Base-by-base conservation (phyloP, 2,797 vertebrate species). In the Holocentrus rufus region DNA sequence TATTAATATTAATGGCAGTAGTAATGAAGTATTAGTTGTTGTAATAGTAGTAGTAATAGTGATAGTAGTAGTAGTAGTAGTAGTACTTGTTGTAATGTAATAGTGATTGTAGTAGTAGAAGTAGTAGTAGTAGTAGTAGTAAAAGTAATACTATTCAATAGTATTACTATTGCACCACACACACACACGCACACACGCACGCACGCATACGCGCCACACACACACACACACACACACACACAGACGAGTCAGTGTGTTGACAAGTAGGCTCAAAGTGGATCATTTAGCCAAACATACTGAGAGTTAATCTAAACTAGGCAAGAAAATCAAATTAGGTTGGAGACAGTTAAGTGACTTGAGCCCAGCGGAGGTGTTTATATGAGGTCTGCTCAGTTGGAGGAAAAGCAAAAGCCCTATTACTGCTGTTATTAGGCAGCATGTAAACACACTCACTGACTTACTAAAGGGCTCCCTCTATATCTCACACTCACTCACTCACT, bases 351-450 rank as follows among this genome's bases (percentile, higher is more conserved):
- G 79, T 86, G 54, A 65, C 75, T 79, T 76, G 39, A 60, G 80
- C 72, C 63, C 56, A 6, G 58, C 22, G 0, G 77, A 79, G 79
- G 68, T 85, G 85, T 90, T 90, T 86, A 81, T 80, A 80, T 53
- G 79, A 84, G 75, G 65, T 69, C 77, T 78, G 77, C 82, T 83
- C 76, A 80, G 72, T 77, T 81, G 76, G 76, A 85, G 76, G 78
- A 76, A 82, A 83, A 82, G 78, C 49, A 74, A 88, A 86, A 76
- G 77, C 44, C 83, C 69, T 84, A 39, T 85, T 76, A 82, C 81
- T 88, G 88, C 91, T 90, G 89, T 91, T 90, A 93, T 92, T 88
- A 80, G 72, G 73, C 65, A 44, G 54, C 74, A 74, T 75, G 82
- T 87, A 89, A 92, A 90, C 81, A 89, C 65, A 65, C 81, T 71